phyloP scores from a whole-genome alignment of 2,113 vertebrate genomes.

The Salvelinus namaycush region DNA sequence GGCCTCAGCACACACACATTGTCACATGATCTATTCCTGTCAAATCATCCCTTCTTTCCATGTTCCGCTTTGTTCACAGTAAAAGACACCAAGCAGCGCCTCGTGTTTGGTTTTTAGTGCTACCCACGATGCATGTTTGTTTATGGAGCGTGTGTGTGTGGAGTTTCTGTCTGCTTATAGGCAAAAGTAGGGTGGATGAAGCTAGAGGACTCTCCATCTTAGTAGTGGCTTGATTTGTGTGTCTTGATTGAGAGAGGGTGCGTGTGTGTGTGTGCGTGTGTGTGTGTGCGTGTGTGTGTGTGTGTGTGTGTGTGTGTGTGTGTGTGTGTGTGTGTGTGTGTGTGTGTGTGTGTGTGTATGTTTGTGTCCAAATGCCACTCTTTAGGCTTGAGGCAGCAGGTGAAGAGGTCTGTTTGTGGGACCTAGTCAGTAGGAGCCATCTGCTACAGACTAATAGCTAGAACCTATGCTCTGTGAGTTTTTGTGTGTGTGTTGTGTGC shows the following conservation, averaged over 20 bases:
- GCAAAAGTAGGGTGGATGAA: background rate
- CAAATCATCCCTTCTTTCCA: slow-evolving; percentile 56
- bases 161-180: background rate
- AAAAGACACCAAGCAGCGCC: slow-evolving; percentile 52
- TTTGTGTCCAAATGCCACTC: too few species aligned
- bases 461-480: slow-evolving; percentile 28
- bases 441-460: slow-evolving; percentile 29
- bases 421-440: slow-evolving; percentile 43
- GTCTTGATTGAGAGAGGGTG: background rate
- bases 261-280: too few species aligned
- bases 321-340: too few species aligned
- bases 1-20: slow-evolving; percentile 52
- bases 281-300: too few species aligned
- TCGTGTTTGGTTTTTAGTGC: slow-evolving; percentile 27
- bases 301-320: too few species aligned
- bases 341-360: too few species aligned
- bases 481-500: background rate
- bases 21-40: slow-evolving; percentile 51
- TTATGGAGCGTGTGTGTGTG: slow-evolving; percentile 48
- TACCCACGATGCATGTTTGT: background rate
- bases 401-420: slow-evolving; percentile 57
- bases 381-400: slow-evolving; percentile 36
- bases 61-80: slow-evolving; percentile 45
- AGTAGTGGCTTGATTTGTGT: background rate
- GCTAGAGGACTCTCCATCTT: background rate